Conservation (phyloP, 2,888 invertebrate species). For the Agrochola circellaris region DNA sequence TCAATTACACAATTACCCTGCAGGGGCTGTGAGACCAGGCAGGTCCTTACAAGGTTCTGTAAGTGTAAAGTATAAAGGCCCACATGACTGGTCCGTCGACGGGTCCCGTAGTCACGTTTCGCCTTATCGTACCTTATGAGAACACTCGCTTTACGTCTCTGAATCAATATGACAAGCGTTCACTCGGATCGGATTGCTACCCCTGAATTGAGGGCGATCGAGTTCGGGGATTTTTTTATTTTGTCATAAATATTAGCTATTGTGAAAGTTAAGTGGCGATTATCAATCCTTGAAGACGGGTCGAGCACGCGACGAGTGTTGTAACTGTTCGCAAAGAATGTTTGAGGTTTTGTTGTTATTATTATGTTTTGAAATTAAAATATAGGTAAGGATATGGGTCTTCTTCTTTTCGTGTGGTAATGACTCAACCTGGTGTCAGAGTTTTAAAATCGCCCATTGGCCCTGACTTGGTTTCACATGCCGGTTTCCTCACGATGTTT, state of each 20-base stretch:
- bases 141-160: conserved; percentile 84
- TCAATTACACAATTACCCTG: not conserved
- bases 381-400: not conserved
- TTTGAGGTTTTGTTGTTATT: not conserved
- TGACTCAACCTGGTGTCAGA: no score
- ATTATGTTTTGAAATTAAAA: not conserved
- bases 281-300: conserved; percentile 26
- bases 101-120: conserved; percentile 81
- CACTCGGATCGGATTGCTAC: conserved; percentile 83
- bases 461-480: no score
- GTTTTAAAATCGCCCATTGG: no score
- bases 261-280: conserved; percentile 37
- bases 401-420: no score
- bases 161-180: conserved; percentile 86
- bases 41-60: conserved; percentile 71
- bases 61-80: conserved; percentile 76
- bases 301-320: conserved; percentile 2
- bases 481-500: no score
- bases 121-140: conserved; percentile 84
- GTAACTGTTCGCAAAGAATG: not conserved
- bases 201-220: conserved; percentile 75
- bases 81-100: conserved; percentile 78
- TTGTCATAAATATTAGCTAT: conserved; percentile 50
- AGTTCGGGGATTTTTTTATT: conserved; percentile 44
- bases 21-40: conserved; percentile 5